Conservation (phyloP, 2,797 vertebrate genomes). For the Chloroceryle inda region DNA sequence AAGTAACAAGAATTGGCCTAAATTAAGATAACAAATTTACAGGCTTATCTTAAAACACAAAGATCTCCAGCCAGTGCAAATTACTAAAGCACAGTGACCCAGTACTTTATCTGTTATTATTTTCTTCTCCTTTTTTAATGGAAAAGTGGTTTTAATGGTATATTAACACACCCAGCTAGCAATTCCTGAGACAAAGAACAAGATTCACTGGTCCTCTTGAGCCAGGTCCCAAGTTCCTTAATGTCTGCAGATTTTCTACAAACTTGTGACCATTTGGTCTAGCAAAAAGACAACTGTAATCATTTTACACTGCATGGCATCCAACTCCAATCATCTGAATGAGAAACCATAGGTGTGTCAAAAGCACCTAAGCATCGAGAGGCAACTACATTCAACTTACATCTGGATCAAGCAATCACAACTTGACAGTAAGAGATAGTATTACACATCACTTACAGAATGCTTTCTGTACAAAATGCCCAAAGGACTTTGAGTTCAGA, state of each 20-base stretch:
- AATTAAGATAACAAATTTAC: slow-evolving; percentile 1
- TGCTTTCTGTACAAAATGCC: background rate
- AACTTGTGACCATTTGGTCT: background rate
- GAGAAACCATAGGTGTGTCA: background rate
- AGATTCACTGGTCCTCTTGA: background rate
- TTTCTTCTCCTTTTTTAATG: background rate
- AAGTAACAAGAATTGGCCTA: slow-evolving; percentile 8
- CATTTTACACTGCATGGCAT: background rate
- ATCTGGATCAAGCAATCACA: background rate
- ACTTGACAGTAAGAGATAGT: background rate
- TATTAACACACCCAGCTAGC: background rate
- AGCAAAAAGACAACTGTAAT: background rate
- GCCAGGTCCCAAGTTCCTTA: background rate
- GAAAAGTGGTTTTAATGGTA: background rate
- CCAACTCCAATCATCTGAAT: background rate
- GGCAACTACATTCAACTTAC: background rate
- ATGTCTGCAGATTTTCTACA: background rate
- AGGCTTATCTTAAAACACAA: background rate
- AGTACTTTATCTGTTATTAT: background rate
- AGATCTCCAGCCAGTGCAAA: background rate
- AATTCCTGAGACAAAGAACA: background rate
- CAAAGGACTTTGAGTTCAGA: background rate
- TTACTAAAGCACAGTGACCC: background rate
- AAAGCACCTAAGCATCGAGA: background rate
- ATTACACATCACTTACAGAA: background rate